These are phyloP conservation scores for Hoplodrina ambigua DNA, from an alignment of 2,888 invertebrate species.

Conservation along the genomic window DNA sequence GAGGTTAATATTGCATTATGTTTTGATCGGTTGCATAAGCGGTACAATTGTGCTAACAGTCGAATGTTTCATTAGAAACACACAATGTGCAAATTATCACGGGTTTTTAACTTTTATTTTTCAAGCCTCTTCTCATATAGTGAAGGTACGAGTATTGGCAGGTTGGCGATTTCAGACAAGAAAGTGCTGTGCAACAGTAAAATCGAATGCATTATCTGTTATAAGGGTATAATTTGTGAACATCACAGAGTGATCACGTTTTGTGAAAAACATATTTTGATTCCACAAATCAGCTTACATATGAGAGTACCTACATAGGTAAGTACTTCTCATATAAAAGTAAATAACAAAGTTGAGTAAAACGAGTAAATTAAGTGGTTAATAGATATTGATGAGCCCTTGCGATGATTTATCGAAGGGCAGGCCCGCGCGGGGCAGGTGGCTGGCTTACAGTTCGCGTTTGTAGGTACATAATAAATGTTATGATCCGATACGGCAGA, in stretches of 20 bases:
- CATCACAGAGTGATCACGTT: background rate
- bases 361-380: constrained; percentile 54
- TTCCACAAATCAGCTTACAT: background rate
- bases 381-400: constrained; percentile 59
- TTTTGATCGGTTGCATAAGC: background rate
- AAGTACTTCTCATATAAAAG: constrained; percentile 18
- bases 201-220: background rate
- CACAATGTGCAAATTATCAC: background rate
- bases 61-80: background rate
- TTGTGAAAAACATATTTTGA: background rate
- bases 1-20: background rate
- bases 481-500: background rate
- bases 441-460: constrained; percentile 1
- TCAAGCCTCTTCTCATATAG: too few relatives aligned
- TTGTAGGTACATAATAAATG: constrained; percentile 16
- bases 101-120: too few relatives aligned
- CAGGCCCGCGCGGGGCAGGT: background rate
- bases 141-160: too few relatives aligned
- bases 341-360: constrained; percentile 40
- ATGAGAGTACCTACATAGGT: background rate
- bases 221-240: background rate
- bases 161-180: too few relatives aligned
- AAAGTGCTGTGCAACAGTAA: background rate
- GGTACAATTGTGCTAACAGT: background rate
- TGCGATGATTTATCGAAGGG: constrained; percentile 53